These are phyloP conservation scores for Zenarchopterus dispar DNA, from an alignment of 2,797 vertebrate genomes.

Conservation along the genomic window DNA sequence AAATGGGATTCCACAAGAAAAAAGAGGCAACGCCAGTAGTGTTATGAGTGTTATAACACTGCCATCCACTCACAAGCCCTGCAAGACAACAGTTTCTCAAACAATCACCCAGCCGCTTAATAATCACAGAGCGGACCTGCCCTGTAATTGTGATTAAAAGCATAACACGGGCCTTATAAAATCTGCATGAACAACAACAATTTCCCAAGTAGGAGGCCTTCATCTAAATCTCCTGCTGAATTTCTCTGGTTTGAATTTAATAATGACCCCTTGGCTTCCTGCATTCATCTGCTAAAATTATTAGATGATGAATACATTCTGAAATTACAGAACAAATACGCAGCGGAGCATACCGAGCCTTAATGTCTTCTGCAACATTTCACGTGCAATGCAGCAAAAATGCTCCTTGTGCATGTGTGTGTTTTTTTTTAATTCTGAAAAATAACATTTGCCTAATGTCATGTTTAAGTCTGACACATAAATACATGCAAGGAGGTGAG, in stretches of 20 bases:
- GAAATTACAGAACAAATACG: constrained; percentile 21
- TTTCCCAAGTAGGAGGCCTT: constrained; percentile 41
- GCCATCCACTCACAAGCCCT: constrained; percentile 34
- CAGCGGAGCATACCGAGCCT: constrained; percentile 9
- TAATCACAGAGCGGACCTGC: constrained; percentile 54
- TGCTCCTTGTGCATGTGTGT: not conserved
- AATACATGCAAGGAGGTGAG: not conserved
- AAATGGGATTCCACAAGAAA: constrained; percentile 12
- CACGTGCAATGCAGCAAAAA: constrained; percentile 3
- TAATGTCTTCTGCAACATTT: constrained; percentile 13
- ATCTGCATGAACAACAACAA: constrained; percentile 33
- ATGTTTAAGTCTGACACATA: not conserved
- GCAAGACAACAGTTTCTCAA: constrained; percentile 58
- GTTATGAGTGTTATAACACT: constrained; percentile 24
- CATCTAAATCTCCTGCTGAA: constrained; percentile 31
- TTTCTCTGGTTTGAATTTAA: constrained; percentile 38
- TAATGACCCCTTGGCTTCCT: constrained; percentile 24
- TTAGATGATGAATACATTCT: constrained; percentile 13
- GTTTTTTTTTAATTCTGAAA: not conserved
- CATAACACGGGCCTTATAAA: constrained; percentile 47
- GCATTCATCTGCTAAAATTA: constrained; percentile 29
- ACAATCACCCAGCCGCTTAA: constrained; percentile 46
- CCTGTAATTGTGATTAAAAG: constrained; percentile 66
- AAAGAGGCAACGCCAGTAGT: constrained; percentile 13
- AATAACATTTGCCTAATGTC: not conserved